These are phyloP conservation scores for Cartodere bifasciata DNA, from an alignment of 2,888 invertebrate genomes.

Conservation along the genomic window DNA sequence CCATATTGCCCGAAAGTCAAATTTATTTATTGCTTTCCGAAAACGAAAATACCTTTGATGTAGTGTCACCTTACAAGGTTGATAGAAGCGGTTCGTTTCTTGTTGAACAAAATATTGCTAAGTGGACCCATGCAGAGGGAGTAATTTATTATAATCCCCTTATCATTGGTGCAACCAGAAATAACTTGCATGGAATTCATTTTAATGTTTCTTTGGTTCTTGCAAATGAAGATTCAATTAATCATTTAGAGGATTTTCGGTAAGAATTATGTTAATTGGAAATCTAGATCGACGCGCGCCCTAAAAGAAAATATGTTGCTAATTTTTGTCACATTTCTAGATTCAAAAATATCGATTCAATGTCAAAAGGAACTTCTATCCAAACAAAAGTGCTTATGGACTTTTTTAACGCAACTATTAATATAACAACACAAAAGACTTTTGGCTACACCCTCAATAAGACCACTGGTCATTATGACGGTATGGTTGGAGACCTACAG, in stretches of 20 bases:
- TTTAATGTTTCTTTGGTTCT: conserved; percentile 13
- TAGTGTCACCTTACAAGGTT: too few relatives aligned
- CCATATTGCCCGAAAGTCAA: too few relatives aligned
- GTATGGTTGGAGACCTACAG: conserved; percentile 45
- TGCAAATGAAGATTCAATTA: conserved; percentile 11
- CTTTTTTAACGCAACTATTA: conserved; percentile 40
- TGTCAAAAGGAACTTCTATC: conserved; percentile 45
- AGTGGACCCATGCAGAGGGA: too few relatives aligned
- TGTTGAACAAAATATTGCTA: too few relatives aligned
- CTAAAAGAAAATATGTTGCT: not conserved
- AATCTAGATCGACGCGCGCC: too few relatives aligned
- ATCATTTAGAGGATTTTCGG: conserved; percentile 17
- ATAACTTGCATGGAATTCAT: too few relatives aligned
- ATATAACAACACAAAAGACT: conserved; percentile 37
- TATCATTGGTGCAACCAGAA: too few relatives aligned
- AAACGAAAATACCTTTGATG: too few relatives aligned
- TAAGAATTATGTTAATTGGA: too few relatives aligned
- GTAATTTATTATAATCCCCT: too few relatives aligned
- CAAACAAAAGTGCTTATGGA: conserved; percentile 41
- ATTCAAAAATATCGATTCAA: conserved; percentile 36
- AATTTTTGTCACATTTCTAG: conserved; percentile 25
- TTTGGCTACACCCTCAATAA: conserved; percentile 44
- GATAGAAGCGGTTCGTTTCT: too few relatives aligned
- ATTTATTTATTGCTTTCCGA: too few relatives aligned
- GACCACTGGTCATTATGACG: conserved; percentile 41